Conservation (phyloP, 2,113 vertebrate species). For the Mormyrus iriodes region DNA sequence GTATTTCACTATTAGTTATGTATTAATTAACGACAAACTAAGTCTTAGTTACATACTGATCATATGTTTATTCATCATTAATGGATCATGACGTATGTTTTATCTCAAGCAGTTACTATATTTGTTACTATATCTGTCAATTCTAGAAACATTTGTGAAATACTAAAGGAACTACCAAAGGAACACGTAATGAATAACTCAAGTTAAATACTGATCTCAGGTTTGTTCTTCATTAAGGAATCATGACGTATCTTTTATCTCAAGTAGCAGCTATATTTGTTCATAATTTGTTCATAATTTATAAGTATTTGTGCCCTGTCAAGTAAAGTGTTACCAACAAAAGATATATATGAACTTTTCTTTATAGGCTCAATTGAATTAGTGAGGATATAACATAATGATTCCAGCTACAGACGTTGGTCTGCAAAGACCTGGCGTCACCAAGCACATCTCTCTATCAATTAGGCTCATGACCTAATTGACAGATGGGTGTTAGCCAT, state of each 20-base stretch:
- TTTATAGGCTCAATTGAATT: neutral
- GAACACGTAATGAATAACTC: neutral
- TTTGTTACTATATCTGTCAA: neutral
- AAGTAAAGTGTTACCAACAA: neutral
- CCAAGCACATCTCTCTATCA: neutral
- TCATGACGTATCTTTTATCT: neutral
- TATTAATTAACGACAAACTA: neutral
- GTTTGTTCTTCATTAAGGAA: neutral
- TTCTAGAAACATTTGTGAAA: neutral
- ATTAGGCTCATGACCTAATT: neutral
- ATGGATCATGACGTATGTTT: neutral
- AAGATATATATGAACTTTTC: neutral
- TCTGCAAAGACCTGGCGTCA: neutral
- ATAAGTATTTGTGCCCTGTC: neutral
- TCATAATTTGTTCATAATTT: neutral
- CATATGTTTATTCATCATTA: neutral
- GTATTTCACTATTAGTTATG: neutral
- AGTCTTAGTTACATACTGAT: neutral
- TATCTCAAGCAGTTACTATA: neutral
- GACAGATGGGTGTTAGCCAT: neutral
- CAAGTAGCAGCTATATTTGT: neutral
- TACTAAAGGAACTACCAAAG: neutral
- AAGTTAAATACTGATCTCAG: neutral
- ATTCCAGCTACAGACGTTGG: neutral
- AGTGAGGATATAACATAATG: neutral